Conservation (phyloP, 2,113 vertebrate species). For the Anseranas semipalmata region DNA sequence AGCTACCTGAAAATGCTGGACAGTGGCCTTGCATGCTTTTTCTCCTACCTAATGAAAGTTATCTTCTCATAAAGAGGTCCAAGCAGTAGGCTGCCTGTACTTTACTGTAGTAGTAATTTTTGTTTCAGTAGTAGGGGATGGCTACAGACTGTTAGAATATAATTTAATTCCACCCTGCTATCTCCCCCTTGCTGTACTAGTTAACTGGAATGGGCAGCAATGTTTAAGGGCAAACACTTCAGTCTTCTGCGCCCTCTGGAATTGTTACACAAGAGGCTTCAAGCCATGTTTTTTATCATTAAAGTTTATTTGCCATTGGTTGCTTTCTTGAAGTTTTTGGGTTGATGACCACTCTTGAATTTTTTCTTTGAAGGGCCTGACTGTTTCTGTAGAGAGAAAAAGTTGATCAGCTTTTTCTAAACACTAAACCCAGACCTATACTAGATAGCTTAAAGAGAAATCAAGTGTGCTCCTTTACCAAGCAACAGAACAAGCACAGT, state of each 20-base stretch:
- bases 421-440: not conserved
- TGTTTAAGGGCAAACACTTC: not conserved
- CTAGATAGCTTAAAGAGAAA: not conserved
- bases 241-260: not conserved
- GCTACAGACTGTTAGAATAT: not conserved
- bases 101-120: not conserved
- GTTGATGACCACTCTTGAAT: constrained; percentile 30
- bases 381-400: constrained; percentile 59
- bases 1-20: not conserved
- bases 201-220: not conserved
- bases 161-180: fast-evolving
- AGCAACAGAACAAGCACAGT: not conserved
- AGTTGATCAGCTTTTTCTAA: not conserved
- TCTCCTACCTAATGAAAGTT: not conserved
- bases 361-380: constrained; percentile 60
- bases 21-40: not conserved
- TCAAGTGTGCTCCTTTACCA: not conserved
- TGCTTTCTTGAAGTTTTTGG: constrained; percentile 44
- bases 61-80: not conserved
- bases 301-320: constrained; percentile 7
- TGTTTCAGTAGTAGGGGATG: not conserved
- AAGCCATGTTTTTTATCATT: not conserved
- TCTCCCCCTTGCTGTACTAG: not conserved
- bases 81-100: not conserved
- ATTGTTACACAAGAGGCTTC: not conserved